These are phyloP conservation scores for Girardia tigrina DNA, from an alignment of 2,888 invertebrate species.

Conservation along the genomic window DNA sequence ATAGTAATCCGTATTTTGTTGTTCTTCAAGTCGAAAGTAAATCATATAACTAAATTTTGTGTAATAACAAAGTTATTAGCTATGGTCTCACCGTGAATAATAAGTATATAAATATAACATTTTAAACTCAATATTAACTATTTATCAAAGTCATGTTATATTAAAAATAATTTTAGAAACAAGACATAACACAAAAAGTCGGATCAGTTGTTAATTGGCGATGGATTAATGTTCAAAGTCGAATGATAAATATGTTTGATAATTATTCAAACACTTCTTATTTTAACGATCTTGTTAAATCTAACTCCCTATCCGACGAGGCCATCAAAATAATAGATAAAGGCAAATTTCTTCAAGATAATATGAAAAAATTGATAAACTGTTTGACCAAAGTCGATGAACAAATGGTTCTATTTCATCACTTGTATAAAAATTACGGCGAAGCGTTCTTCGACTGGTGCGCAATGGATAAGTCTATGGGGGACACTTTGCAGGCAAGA, in stretches of 20 bases:
- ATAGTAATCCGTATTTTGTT: too few species aligned
- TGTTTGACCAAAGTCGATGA: background rate
- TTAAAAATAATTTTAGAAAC: background rate
- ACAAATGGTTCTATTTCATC: background rate
- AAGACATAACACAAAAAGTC: background rate
- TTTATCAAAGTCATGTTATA: background rate
- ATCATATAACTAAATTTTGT: too few species aligned
- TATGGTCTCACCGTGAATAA: too few species aligned
- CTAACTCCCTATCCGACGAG: background rate
- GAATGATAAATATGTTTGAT: background rate
- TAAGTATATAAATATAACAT: too few species aligned
- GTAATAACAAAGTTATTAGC: too few species aligned
- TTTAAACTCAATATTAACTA: background rate
- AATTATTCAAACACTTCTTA: background rate
- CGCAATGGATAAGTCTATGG: background rate
- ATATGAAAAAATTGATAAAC: background rate
- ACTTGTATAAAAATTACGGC: constrained; percentile 15
- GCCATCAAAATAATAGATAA: background rate
- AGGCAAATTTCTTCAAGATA: background rate
- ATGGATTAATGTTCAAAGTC: constrained; percentile 8
- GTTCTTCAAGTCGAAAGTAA: too few species aligned
- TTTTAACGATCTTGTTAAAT: background rate
- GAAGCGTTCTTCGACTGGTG: constrained; percentile 11
- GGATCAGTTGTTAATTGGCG: constrained; percentile 1
- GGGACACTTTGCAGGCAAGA: background rate